These are phyloP conservation scores for Tupaia tana DNA, from an alignment of 2,113 vertebrate species.

Conservation along the genomic window DNA sequence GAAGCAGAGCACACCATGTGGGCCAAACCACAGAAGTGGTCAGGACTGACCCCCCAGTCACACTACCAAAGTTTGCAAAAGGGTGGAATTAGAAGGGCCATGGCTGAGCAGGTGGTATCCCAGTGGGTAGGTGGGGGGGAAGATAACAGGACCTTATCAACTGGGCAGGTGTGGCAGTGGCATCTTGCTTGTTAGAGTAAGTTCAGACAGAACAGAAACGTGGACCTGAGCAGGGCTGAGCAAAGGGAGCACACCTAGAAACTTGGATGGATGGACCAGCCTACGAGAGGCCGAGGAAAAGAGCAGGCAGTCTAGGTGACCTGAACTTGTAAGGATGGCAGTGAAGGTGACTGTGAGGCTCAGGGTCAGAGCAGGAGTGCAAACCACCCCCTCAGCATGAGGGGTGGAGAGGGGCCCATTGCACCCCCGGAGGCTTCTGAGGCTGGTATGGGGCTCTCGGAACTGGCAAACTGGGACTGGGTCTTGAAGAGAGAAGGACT, in stretches of 20 bases:
- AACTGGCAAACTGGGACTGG: background rate
- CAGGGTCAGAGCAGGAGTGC: background rate
- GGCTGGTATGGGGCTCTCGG: background rate
- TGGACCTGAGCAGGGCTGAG: background rate
- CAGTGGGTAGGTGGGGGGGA: background rate
- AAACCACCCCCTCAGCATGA: background rate
- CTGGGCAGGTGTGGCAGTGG: background rate
- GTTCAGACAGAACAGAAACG: background rate
- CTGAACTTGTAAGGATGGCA: no score
- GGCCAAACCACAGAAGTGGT: background rate
- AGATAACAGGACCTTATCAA: background rate
- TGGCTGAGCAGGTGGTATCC: background rate
- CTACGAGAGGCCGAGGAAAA: no score
- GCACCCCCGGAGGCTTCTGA: background rate
- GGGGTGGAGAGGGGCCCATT: background rate
- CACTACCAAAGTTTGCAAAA: background rate
- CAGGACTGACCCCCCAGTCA: background rate
- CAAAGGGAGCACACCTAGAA: background rate
- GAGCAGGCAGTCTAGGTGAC: background rate
- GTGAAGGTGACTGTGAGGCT: background rate
- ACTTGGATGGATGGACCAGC: background rate
- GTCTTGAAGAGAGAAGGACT: background rate
- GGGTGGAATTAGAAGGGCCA: no score
- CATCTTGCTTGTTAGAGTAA: background rate
- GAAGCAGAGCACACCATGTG: background rate